These are phyloP conservation scores for Volucella inflata DNA, from an alignment of 2,888 invertebrate genomes.

Conservation along the genomic window DNA sequence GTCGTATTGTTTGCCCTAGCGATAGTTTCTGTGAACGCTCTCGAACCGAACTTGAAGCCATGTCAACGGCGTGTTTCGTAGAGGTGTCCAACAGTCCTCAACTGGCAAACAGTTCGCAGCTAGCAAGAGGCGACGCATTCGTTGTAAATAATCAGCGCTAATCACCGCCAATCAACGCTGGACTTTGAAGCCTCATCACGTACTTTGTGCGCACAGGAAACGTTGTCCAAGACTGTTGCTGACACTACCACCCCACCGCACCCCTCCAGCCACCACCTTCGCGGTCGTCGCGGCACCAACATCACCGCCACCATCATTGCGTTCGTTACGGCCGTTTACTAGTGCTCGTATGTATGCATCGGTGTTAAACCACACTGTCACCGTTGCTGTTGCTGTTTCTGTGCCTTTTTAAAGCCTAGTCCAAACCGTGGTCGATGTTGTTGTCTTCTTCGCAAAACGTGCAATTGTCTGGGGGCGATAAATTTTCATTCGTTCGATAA, in stretches of 20 bases:
- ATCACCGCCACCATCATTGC: conserved; percentile 78
- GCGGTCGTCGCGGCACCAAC: conserved; percentile 6
- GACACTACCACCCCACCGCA: conserved; percentile 50
- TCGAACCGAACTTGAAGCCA: conserved; percentile 56
- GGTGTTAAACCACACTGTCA: conserved; percentile 41
- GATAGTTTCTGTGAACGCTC: conserved; percentile 49
- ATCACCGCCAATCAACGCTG: conserved; percentile 75
- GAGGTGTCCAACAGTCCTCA: conserved; percentile 69
- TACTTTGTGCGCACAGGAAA: conserved; percentile 73
- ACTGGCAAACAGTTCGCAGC: conserved; percentile 62
- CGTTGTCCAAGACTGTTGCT: conserved; percentile 65
- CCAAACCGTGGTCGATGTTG: conserved; percentile 61
- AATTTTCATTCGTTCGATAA: conserved; percentile 75
- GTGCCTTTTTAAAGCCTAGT: conserved; percentile 21
- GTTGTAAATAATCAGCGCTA: conserved; percentile 75
- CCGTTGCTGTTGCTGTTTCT: conserved; percentile 78
- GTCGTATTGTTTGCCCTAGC: conserved; percentile 54
- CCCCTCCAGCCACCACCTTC: conserved; percentile 48
- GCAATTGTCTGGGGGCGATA: conserved; percentile 71
- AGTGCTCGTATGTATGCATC: conserved; percentile 22
- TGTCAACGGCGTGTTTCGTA: conserved; percentile 70
- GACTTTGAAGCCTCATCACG: conserved; percentile 76
- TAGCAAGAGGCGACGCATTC: conserved; percentile 72
- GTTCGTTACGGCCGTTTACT: conserved; percentile 79
- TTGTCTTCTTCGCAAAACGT: conserved; percentile 67